phyloP scores from a whole-genome alignment of 2,113 vertebrate genomes.

The Mobula hypostoma region DNA sequence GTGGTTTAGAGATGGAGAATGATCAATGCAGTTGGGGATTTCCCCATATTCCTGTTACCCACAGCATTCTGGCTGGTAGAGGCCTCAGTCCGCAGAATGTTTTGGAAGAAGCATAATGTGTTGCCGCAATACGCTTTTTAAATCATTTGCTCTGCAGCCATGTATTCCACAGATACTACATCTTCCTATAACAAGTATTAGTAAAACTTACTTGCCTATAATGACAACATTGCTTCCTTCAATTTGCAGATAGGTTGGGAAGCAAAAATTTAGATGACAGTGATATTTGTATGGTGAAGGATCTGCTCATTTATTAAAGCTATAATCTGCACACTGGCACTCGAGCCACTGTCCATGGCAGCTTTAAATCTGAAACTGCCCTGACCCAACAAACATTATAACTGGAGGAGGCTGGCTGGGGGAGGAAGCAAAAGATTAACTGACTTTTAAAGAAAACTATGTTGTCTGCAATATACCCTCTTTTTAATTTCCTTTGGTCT shows the following conservation, averaged over 20 bases:
- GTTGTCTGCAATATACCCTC: background rate
- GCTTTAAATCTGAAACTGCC: background rate
- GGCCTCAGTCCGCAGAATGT: no score
- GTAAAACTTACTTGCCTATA: background rate
- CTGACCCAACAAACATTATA: background rate
- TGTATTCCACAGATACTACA: background rate
- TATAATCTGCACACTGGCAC: background rate
- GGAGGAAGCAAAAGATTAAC: background rate
- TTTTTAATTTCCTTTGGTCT: constrained; percentile 21
- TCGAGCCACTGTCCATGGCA: background rate
- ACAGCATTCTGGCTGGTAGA: no score
- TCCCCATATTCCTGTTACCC: no score
- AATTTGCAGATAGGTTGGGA: background rate
- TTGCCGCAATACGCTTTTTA: no score
- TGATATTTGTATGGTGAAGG: background rate
- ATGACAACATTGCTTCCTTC: background rate
- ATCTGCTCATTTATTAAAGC: background rate
- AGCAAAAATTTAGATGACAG: background rate
- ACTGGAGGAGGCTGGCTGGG: background rate
- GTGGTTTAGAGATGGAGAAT: no score
- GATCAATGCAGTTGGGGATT: no score
- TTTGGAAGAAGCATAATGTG: no score
- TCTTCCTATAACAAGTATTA: background rate
- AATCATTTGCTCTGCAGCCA: no score
- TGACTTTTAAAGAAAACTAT: background rate